Percentiles rank a stretch among this genome's conserved stretches.
Evolutionary conservation across 2,888 invertebrate species (phyloP).

Genomic region (Andrena dorsata): DNA sequence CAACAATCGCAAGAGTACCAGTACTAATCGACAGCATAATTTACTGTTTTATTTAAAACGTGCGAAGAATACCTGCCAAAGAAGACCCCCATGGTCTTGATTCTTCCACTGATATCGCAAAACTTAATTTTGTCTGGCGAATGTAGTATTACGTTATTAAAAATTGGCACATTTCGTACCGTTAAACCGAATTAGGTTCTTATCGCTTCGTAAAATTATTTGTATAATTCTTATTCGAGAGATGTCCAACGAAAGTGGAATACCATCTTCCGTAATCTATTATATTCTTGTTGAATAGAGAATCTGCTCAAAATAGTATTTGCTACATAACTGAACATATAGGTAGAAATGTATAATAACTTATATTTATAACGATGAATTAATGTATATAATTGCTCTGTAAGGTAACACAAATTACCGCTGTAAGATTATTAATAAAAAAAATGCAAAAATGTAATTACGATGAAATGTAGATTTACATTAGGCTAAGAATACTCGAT

Average conservation of each 20-base stretch:
- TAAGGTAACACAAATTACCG: slow-evolving; percentile 63
- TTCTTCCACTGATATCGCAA: slow-evolving; percentile 52
- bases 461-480: slow-evolving; percentile 67
- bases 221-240: slow-evolving; percentile 33
- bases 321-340: slow-evolving; percentile 67
- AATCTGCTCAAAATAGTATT: slow-evolving; percentile 77
- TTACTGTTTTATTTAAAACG: slow-evolving; percentile 53
- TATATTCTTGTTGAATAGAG: slow-evolving; percentile 62
- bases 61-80: slow-evolving; percentile 69
- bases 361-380: slow-evolving; percentile 79
- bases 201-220: slow-evolving; percentile 27
- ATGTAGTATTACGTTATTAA: slow-evolving; percentile 13
- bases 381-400: slow-evolving; percentile 76
- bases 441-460: slow-evolving; percentile 72
- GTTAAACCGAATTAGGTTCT: slow-evolving; percentile 17
- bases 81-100: slow-evolving; percentile 57
- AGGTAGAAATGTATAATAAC: slow-evolving; percentile 76
- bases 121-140: slow-evolving; percentile 32
- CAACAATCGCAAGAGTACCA: slow-evolving; percentile 52
- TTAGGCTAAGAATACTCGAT: slow-evolving; percentile 51
- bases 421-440: slow-evolving; percentile 64
- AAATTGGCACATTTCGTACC: slow-evolving; percentile 34
- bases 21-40: slow-evolving; percentile 61
- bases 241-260: slow-evolving; percentile 35
- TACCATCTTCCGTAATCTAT: slow-evolving; percentile 37